A percentile compares a stretch with the other conserved stretches of the same genome.
Evolutionary conservation across 2,113 vertebrate genomes (phyloP).

Genomic region (Myocastor coypus): DNA sequence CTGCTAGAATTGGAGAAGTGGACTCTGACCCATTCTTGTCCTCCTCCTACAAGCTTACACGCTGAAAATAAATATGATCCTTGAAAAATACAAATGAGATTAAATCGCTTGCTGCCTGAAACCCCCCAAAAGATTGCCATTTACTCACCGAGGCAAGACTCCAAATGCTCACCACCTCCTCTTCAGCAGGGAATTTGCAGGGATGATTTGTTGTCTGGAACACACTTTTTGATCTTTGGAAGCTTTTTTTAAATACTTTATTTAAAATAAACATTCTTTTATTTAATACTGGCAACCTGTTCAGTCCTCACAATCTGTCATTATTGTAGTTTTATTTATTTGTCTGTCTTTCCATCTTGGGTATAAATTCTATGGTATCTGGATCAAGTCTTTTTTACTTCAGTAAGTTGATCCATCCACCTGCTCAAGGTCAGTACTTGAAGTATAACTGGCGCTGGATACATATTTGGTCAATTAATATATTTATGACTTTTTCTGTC

Average conservation of each 20-base stretch:
- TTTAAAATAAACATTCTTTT: not conserved
- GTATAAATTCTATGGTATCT: not conserved
- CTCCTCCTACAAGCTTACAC: not conserved
- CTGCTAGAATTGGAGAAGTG: not conserved
- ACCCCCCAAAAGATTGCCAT: not conserved
- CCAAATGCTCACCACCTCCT: not conserved
- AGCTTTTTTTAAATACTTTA: not conserved
- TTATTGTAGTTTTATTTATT: not conserved
- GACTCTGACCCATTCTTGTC: not conserved
- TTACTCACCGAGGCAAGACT: not conserved
- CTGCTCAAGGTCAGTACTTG: not conserved
- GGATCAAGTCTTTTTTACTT: not conserved
- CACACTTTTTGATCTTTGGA: not conserved
- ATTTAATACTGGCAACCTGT: not conserved
- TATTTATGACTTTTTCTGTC: not conserved
- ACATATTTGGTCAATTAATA: conserved; percentile 9
- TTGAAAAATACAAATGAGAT: not conserved
- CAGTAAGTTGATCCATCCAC: conserved; percentile 8
- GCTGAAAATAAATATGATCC: conserved; percentile 23
- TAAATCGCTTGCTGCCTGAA: not conserved
- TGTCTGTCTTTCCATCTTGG: not conserved
- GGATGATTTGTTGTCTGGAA: not conserved
- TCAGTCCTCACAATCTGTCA: not conserved
- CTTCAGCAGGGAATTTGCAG: not conserved
- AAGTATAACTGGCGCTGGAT: not conserved